These are phyloP conservation scores for Oryctes rhinoceros DNA, from an alignment of 1,140 invertebrate species.

Conservation along the genomic window DNA sequence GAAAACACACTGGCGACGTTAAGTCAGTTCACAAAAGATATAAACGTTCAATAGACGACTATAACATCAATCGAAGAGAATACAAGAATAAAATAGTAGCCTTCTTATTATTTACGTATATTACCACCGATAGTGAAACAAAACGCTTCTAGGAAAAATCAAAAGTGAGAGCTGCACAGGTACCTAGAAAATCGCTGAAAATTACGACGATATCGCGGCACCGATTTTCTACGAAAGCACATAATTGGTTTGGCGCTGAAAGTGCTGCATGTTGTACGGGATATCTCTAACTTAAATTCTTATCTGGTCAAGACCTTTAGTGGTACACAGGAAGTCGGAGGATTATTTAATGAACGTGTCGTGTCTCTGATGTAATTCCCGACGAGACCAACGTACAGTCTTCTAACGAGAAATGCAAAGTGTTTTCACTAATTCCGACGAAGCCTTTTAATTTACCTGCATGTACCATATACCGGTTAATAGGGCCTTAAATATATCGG, in stretches of 20 bases:
- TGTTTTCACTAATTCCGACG: neutral
- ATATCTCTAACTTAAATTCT: constrained; percentile 1
- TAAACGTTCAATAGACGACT: no score
- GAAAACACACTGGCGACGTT: no score
- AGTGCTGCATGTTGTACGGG: neutral
- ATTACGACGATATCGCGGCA: no score
- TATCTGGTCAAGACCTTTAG: neutral
- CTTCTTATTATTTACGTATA: no score
- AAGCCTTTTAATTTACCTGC: neutral
- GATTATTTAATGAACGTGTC: constrained; percentile 7
- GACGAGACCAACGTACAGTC: neutral
- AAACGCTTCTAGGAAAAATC: no score
- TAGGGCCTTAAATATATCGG: neutral
- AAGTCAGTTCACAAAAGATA: no score
- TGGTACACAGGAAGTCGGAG: constrained; percentile 5
- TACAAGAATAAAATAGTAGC: no score
- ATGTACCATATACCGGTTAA: neutral
- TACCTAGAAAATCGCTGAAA: no score
- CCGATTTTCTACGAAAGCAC: neutral
- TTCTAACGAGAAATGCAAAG: neutral
- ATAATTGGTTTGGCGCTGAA: neutral
- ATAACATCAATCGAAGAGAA: no score
- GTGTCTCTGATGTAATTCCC: neutral
- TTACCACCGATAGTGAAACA: no score
- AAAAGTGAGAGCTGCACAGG: no score